Evolutionary conservation across 2,888 invertebrate genomes (phyloP).

Genomic region (Agrilus cyanescens): DNA sequence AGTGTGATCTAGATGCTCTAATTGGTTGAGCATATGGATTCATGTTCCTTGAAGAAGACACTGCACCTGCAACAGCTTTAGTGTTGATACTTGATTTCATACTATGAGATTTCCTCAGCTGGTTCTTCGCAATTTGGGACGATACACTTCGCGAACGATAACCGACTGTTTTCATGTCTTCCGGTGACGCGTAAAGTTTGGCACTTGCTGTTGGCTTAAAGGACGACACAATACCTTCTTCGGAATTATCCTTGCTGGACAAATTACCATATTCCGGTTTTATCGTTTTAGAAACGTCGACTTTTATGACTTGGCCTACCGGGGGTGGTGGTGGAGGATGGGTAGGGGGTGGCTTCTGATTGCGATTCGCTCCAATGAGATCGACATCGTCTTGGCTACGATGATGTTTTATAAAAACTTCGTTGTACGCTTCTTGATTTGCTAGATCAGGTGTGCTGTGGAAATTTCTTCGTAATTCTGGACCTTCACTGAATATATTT

Average conservation of each 20-base stretch:
- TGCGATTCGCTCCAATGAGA: constrained; percentile 23
- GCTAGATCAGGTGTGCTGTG: constrained; percentile 81
- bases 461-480: constrained; percentile 66
- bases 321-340: constrained; percentile 66
- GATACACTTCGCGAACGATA: constrained; percentile 44
- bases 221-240: constrained; percentile 57
- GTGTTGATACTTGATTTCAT: constrained; percentile 41
- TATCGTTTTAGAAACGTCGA: constrained; percentile 40
- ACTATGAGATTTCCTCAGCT: constrained; percentile 51
- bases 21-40: constrained; percentile 50
- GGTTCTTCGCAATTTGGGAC: constrained; percentile 42
- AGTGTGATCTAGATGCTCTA: constrained; percentile 34
- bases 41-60: constrained; percentile 25
- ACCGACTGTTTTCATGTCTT: constrained; percentile 66
- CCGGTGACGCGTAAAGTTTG: constrained; percentile 80
- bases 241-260: constrained; percentile 23
- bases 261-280: constrained; percentile 28
- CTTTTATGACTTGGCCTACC: constrained; percentile 56
- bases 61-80: constrained; percentile 36
- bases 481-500: constrained; percentile 33
- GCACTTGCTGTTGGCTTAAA: constrained; percentile 81
- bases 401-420: constrained; percentile 38
- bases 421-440: constrained; percentile 29
- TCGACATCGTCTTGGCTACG: constrained; percentile 62
- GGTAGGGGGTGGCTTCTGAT: constrained; percentile 58